Conservation (phyloP, 2,113 vertebrate genomes). For the Electrona antarctica region DNA sequence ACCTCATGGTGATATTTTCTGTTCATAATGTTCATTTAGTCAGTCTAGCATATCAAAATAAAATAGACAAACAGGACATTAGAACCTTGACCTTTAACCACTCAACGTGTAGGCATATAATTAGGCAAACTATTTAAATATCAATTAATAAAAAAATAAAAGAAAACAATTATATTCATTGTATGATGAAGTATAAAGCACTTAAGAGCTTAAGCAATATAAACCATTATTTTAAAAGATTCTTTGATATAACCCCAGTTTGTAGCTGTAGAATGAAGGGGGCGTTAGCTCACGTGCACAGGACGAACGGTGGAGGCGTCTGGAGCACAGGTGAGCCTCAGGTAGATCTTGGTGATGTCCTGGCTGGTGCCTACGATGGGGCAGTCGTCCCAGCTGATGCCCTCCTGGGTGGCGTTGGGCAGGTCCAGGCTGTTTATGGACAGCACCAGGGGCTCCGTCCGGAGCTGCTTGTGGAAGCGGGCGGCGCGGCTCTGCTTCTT, state of each 20-base stretch:
- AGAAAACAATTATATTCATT: background rate
- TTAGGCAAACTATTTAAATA: too few species aligned
- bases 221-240: too few species aligned
- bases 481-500: constrained; percentile 90
- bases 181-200: background rate
- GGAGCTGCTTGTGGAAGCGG: constrained; percentile 89
- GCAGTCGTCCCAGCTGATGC: constrained; percentile 90
- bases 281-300: constrained; percentile 76
- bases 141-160: background rate
- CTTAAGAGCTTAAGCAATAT: too few species aligned
- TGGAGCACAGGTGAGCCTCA: constrained; percentile 90
- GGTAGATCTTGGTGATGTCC: constrained; percentile 89
- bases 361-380: constrained; percentile 90
- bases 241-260: too few species aligned
- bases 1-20: too few species aligned
- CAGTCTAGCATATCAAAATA: too few species aligned
- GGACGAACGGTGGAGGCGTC: constrained; percentile 89
- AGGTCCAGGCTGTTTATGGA: constrained; percentile 82
- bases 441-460: constrained; percentile 87
- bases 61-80: too few species aligned
- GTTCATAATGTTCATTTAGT: too few species aligned
- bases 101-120: too few species aligned
- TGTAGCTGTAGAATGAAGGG: too few species aligned
- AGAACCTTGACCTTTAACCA: too few species aligned
- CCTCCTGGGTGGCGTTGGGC: constrained; percentile 77